Base-by-base conservation (phyloP, 2,113 vertebrate species). In the Falco punctatus region DNA sequence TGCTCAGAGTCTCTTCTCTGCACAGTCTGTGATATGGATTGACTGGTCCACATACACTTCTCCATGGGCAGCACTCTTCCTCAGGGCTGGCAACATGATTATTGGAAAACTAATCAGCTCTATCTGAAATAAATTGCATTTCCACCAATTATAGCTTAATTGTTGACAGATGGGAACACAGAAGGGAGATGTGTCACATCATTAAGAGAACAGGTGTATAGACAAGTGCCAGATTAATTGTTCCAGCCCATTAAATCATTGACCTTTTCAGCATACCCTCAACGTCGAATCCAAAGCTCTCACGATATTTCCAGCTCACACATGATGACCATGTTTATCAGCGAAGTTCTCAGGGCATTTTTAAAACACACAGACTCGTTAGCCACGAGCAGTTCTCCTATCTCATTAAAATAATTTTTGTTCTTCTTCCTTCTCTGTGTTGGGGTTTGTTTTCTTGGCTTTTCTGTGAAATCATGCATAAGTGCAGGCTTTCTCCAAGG, bases 161-260 rank as follows among this genome's bases (percentile, higher is more conserved):
- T 96, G 94, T 95, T 95, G 97, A 94, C 97, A 97, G 97, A 97
- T 97, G 96, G 96, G 89, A 95, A 73, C 94, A 55, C 95, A 97
- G 96, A 96, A 95, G 95, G 97, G 91, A 77, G 93, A 92, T 95
- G 93, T 96, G 91, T 94, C 83, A 91, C 88, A 83, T 91, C 94
- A 86, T 97, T 95, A 92, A 86, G 86, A 81, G 95, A 94, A 97
- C 96, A 97, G 97, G 95, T 97, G 94, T 97, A 96, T 91, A 95
- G 95, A 94, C 74, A 94, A 97, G 91, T 97, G 95, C 96, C 97
- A 96, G 95, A 96, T 96, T 80, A 96, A 96, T 97, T 95, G 96
- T 97, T 97, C 89, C 89, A 96, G 92, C 86, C 94, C 94, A 95
- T 97, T 96, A 97, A 96, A 86, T 85, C 92, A 48, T 90, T 95